Base-by-base conservation (phyloP, 1,140 invertebrate species). In the Drosophila novamexicana region DNA sequence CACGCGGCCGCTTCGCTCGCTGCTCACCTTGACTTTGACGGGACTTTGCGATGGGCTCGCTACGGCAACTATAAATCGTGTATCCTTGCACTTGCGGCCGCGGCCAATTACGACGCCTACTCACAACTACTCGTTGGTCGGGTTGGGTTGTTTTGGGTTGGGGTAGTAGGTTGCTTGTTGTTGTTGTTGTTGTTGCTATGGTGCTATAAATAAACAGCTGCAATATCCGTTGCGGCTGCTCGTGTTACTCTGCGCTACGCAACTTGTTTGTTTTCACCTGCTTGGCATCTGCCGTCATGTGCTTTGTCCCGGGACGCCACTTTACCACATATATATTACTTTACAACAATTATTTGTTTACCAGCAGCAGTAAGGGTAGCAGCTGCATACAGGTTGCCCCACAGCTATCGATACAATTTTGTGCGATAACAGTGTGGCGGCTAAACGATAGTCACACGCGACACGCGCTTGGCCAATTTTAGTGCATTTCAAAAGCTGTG, bases 131-230 rank as follows among this genome's bases (percentile, higher is more conserved):
- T 65, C n/a, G 14, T 22, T 22, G 58, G 54, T 47, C 32, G 14
- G 18, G 40, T 37, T 52, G 39, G 58, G 29, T 52, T 50, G 49
- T 7, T 0, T 53, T 36, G 47, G 42, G 44, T 54, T 29, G 22
- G 64, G 57, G 9, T 49, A 6, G 47, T 1, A 49, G 47, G 8
- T 22, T 39, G 37, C 62, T 29, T 29, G 61, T 53, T 47, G 44
- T 29, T 22, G 9, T 49, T 56, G 5, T 50, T 56, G 16, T n/a
- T 59, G 52, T 65, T 63, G 64, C 61, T 80, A 71, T 53, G 63
- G 12, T 80, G 52, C 66, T 78, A 78, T 80, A 80, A 80, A 80
- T 80, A 80, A 77, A 63, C 75, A 80, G 77, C 75, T 80, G 70
- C 70, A 71, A 34, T 71, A 56, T 8, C 44, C 53, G 45, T 58